phyloP scores from a whole-genome alignment of 1,140 invertebrate species.

The Camponotus pennsylvanicus region DNA sequence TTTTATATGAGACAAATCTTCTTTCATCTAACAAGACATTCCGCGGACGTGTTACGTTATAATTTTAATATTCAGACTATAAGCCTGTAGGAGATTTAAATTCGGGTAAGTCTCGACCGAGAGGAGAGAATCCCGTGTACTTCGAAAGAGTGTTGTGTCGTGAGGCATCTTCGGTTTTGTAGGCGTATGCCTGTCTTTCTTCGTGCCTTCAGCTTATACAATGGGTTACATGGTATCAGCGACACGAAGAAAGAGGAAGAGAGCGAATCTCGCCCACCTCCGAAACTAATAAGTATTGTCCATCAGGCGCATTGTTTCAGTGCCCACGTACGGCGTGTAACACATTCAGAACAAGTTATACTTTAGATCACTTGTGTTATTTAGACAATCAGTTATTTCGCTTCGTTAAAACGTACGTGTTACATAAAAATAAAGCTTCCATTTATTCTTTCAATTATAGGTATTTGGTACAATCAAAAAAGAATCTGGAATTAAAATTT shows the following conservation, averaged over 20 bases:
- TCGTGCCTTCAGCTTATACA: constrained; percentile 77
- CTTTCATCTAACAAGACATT: not conserved
- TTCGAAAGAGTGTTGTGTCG: constrained; percentile 71
- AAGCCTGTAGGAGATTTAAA: constrained; percentile 41
- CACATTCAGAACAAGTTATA: constrained; percentile 74
- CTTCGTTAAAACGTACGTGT: constrained; percentile 55
- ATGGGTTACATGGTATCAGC: constrained; percentile 73
- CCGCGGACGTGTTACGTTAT: not conserved
- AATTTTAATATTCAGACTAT: constrained; percentile 8
- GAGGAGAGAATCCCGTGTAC: constrained; percentile 68
- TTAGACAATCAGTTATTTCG: constrained; percentile 47
- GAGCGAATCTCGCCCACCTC: constrained; percentile 76
- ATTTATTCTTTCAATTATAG: not conserved
- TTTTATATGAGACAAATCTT: constrained; percentile 14
- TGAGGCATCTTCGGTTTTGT: constrained; percentile 74
- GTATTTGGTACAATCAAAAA: not conserved
- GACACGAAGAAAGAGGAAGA: constrained; percentile 68
- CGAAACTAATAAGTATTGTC: constrained; percentile 83
- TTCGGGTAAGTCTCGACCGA: constrained; percentile 33
- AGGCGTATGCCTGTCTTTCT: constrained; percentile 77
- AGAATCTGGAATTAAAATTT: not conserved
- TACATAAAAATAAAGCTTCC: not conserved
- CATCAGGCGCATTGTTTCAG: constrained; percentile 79
- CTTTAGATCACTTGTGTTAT: constrained; percentile 68
- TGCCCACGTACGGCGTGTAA: constrained; percentile 76